Evolutionary conservation across 2,797 vertebrate species (phyloP), one percentile per base, ranked within the genome.

Genomic region (Oceanodroma leucorhoa): DNA sequence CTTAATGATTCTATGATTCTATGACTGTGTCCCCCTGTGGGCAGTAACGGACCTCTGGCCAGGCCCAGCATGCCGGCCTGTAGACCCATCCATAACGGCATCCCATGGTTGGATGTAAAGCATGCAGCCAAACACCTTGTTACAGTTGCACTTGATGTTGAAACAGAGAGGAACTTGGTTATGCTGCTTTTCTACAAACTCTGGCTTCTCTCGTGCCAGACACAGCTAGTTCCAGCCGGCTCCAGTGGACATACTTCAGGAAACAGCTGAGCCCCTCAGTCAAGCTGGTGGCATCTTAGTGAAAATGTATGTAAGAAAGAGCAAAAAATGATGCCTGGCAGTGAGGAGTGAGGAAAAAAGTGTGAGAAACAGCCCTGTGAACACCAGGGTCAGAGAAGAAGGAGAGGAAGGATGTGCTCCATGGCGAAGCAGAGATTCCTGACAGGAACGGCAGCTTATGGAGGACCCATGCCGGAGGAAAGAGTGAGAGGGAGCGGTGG

Each of bases 1-100:
- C n/a, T n/a, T n/a, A n/a, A n/a, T n/a, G n/a, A n/a, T n/a, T n/a
- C n/a, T n/a, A n/a, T n/a, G n/a, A n/a, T n/a, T 14, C 18, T 30
- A 12, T 57, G 43, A 45, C 27, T 38, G 4, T 51, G n/a, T 46
- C 5, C 6, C 14, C 5, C 45, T 46, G 24, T 46, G 53, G 22
- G 15, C 19, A 71, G 17, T n/a, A 80, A 51, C 0, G 1, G 38
- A 6, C 19, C 12, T 43, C 29, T 30, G 12, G 36, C 29, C n/a
- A 70, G 64, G 19, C 10, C 11, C 38, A 38, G 4, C 10, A 41
- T 0, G 0, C 8, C 2, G 3, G 5, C 23, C 29, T 13, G 14
- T 24, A 69, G 62, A 43, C 6, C 8, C 23, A 75, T 38, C 11
- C 16, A 30, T 13, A 83, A 6, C 43, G 5, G 3, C 29, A 64